Base-by-base conservation (phyloP, 2,888 invertebrate genomes). In the Myopa testacea region DNA sequence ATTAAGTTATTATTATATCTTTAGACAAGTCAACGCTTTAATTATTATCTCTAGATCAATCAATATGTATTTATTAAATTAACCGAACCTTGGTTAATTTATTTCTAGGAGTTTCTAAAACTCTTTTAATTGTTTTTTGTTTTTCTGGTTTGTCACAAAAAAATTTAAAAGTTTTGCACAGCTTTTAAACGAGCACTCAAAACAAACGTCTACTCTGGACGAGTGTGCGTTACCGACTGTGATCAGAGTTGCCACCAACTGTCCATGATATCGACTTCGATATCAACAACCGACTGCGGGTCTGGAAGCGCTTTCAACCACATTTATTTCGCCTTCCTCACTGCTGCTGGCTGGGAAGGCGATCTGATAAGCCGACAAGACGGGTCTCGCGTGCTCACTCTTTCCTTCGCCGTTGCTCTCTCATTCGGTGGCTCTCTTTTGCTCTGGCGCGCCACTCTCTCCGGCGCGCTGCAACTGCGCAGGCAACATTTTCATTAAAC, bases 201-300 rank as follows among this genome's bases (percentile, higher is more conserved):
- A 68, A 38, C 63, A n/a, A 14, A 63, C 69, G 78, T 81, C 80
- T 75, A 78, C 80, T 82, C 84, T 82, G 83, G 83, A 81, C 86
- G 84, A 87, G 84, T 83, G 84, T 85, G 84, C 84, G 84, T 84
- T 82, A 83, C 83, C 84, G 85, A 88, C 87, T 88, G 88, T 84
- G 81, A 82, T 84, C 81, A 80, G 82, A 81, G 78, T 77, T 60
- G 80, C 79, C 74, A 80, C 73, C 81, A 75, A 80, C 78, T 78
- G 78, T 26, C 80, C 80, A 79, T 85, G 86, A 87, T 85, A 87
- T 86, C 26, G 2, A 87, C 79, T 72, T 75, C 72, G 72, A 75
- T 62, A 67, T 14, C 26, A 26, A 26, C 62, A 52, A 38, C 40
- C 37, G 55, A 16, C 67, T 75, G 75, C 40, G 34, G 65, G 14